Evolutionary conservation across 2,888 invertebrate species (phyloP), one percentile per base, ranked within the genome.

Genomic region (Nomada ruficornis): DNA sequence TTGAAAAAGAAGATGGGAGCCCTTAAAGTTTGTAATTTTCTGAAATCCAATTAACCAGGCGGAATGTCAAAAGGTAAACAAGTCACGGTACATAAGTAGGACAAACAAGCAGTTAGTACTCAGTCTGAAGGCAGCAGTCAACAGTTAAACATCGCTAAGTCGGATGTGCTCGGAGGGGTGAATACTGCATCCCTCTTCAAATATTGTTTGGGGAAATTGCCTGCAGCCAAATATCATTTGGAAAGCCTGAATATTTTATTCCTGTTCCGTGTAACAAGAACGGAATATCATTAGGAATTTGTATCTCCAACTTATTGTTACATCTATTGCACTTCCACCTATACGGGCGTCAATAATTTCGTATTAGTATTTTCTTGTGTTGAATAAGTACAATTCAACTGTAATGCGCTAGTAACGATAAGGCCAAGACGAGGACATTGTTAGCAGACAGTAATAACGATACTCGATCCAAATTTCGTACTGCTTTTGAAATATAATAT

Each of bases 171-270:
- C 36, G 36, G 29, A 72, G 62, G 54, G 57, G 52, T n/a, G 52
- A 55, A 76, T 36, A 29, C 44, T 57, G 44, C 44, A 23, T 42
- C 23, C 15, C 60, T 72, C 47, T 42, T 26, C 55, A 64, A 72
- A 77, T 72, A 57, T 57, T 72, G 73, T 50, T 72, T 42, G 47
- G 73, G 13, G 62, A 59, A 72, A 72, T 76, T 70, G 54, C 54
- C 55, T 62, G 47, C 54, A 55, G 47, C 36, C 63, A 76, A 59
- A 77, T 57, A 62, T 69, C 62, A 44, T 70, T 70, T 55, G 50
- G 47, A 3, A 2, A 36, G 23, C 5, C 9, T 23, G 42, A 59
- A 59, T 73, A 77, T 64, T 73, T 77, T 29, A 77, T 59, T 47
- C 57, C 1, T 36, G 63, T 63, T 63, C 23, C 50, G 2, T n/a